phyloP scores from a whole-genome alignment of 2,797 vertebrate species.

The Novumbra hubbsi region DNA sequence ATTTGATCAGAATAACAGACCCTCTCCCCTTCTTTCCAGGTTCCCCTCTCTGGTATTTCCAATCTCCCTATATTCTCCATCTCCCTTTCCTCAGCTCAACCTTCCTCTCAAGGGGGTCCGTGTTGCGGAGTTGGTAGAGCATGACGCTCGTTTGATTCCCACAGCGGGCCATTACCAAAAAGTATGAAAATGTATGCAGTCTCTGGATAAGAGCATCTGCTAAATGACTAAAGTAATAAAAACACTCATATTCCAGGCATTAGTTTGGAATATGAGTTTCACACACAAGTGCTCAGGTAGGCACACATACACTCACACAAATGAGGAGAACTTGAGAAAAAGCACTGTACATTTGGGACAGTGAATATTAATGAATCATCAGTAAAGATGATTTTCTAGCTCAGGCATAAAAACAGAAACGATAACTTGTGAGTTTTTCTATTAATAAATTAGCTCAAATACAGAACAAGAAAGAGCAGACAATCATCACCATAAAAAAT shows the following conservation, averaged over 20 bases:
- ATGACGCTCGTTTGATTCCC: too few relatives aligned
- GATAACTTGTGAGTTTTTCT: too few relatives aligned
- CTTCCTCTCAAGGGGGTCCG: neutral
- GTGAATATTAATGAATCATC: neutral
- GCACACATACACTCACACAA: slow-evolving; percentile 9
- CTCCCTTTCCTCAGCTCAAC: slow-evolving; percentile 5
- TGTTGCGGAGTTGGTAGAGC: too few relatives aligned
- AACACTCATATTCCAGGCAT: neutral
- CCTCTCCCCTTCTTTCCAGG: neutral
- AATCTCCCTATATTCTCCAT: slow-evolving; percentile 11
- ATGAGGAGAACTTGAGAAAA: neutral
- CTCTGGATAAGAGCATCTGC: neutral
- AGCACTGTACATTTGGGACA: neutral
- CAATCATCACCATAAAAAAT: too few relatives aligned
- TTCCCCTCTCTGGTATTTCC: slow-evolving; percentile 13
- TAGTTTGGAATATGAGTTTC: neutral
- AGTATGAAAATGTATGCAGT: too few relatives aligned
- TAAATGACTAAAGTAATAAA: too few relatives aligned
- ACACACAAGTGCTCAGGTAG: slow-evolving; percentile 15
- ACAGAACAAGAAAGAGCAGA: too few relatives aligned
- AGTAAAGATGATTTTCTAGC: neutral
- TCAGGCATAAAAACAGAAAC: too few relatives aligned
- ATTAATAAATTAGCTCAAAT: too few relatives aligned
- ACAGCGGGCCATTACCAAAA: too few relatives aligned
- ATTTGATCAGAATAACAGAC: slow-evolving; percentile 17